Evolutionary conservation across 92 coral and sea anemone genomes (phyloP).

Genomic region (Siderastrea radians): DNA sequence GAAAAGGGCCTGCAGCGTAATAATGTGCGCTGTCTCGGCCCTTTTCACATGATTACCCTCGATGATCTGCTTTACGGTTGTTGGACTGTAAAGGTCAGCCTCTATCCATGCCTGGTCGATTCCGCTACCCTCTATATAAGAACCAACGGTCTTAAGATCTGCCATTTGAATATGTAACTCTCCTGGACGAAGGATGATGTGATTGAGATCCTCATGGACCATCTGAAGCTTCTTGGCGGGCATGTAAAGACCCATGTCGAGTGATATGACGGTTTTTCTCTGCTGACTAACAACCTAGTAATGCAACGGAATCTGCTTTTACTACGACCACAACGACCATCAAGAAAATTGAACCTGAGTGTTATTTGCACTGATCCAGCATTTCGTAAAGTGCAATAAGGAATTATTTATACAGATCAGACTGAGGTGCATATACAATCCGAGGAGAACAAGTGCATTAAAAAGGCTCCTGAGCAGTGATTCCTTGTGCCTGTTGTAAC

Average conservation of each 20-base stretch:
- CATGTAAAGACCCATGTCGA: constrained; percentile 52
- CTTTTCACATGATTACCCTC: constrained; percentile 47
- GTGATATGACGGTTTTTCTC: constrained; percentile 53
- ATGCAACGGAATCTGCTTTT: no score
- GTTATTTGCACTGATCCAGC: no score
- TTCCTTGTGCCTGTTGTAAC: constrained; percentile 49
- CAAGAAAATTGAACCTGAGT: no score
- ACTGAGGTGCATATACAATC: no score
- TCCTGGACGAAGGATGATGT: constrained; percentile 57
- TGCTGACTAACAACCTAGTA: constrained; percentile 28
- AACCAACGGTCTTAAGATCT: constrained; percentile 39
- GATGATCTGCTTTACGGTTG: constrained; percentile 48
- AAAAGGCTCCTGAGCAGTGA: background rate
- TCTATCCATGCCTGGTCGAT: constrained; percentile 56
- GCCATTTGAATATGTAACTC: constrained; percentile 62
- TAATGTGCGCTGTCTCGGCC: constrained; percentile 53
- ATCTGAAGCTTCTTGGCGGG: constrained; percentile 64
- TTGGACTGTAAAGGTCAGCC: constrained; percentile 50
- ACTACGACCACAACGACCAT: no score
- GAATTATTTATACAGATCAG: no score
- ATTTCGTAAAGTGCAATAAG: no score
- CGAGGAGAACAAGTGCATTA: no score
- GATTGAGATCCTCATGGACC: constrained; percentile 39
- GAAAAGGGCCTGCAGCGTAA: constrained; percentile 50
- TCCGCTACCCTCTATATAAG: constrained; percentile 52